These are phyloP conservation scores for Mycalesis mineus DNA, from an alignment of 2,888 invertebrate genomes.

Conservation along the genomic window DNA sequence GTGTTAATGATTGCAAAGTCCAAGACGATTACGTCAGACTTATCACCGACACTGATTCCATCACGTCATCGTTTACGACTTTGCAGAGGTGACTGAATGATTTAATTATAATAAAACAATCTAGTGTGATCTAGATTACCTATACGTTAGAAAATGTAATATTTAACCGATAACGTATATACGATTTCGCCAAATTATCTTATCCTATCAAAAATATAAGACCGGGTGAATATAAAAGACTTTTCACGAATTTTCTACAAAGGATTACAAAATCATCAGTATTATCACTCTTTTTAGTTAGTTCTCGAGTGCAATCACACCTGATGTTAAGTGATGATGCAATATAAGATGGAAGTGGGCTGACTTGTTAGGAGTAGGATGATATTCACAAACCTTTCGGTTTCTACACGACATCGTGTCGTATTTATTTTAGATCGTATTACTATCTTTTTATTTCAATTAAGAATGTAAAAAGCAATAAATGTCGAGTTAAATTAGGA, in stretches of 20 bases:
- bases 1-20: constrained; percentile 13
- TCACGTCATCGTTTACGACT: constrained; percentile 4
- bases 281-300: no score
- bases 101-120: not conserved
- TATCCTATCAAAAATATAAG: not conserved
- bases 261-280: no score
- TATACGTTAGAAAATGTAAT: not conserved
- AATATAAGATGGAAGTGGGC: no score
- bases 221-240: not conserved
- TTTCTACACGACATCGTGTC: no score
- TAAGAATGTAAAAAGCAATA: constrained; percentile 7
- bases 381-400: no score
- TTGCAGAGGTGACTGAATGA: constrained; percentile 1
- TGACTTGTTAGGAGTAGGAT: no score
- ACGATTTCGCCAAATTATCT: not conserved
- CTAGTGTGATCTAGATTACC: not conserved
- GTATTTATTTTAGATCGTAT: no score
- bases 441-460: no score
- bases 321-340: no score
- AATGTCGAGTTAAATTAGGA: constrained; percentile 54
- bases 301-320: no score
- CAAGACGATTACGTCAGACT: constrained; percentile 16
- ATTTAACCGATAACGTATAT: not conserved
- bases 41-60: constrained; percentile 7
- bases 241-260: not conserved